Base-by-base conservation (phyloP, 2,888 invertebrate genomes). In the Carabus problematicus region DNA sequence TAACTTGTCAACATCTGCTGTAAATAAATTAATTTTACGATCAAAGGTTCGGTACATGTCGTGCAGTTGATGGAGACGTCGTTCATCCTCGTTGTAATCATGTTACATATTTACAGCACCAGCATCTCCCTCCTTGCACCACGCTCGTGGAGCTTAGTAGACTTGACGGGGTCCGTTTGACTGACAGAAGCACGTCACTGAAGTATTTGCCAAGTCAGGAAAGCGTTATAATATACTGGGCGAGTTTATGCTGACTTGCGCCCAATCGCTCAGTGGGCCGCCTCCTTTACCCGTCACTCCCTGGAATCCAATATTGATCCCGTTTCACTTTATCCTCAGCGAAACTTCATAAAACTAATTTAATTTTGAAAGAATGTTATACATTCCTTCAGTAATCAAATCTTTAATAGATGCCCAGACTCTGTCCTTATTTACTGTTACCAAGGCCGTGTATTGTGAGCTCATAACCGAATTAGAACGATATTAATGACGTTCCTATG, bases 331-430 rank as follows among this genome's bases (percentile, higher is more conserved):
- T 45, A 49, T 66, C 58, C 66, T 39, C 58, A 52, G 18, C 29
- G 58, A 56, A 66, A 66, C 66, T 66, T 66, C 59, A 66, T 66
- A 66, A 66, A 66, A 66, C 66, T 66, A 66, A 66, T 66, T 66
- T 66, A 39, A 66, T 66, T 66, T 66, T 59, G 43, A 66, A 66
- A 66, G 66, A 66, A 66, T 66, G 66, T 59, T 39, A 29, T 14
- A 49, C 59, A 66, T 66, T 66, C 66, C 66, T 8, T 16, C 56
- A 56, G 55, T 56, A 64, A 64, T 54, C 64, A 64, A 55, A 43
- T 64, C 42, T 52, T 18, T 52, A 52, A 52, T 52, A 52, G 19
- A 52, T 19, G 8, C 18, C 52, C 2, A 29, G 6, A 2, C 6
- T 6, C 3, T 29, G 29, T 6, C 29, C 29, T 29, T 29, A 29